Conservation (phyloP, 2,113 vertebrate species). For the Zapornia atra region DNA sequence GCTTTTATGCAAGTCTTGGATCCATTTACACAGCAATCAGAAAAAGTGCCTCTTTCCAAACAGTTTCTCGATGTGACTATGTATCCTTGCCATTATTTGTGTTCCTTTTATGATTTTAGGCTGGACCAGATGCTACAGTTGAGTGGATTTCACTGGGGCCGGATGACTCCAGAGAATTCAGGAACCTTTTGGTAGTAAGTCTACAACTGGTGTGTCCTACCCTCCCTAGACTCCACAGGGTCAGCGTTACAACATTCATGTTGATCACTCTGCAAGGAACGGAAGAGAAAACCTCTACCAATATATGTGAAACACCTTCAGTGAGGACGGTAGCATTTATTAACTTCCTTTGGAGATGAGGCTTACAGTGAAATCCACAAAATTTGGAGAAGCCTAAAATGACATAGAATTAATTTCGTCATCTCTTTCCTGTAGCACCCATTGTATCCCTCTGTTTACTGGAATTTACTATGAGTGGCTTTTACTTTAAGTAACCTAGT, state of each 20-base stretch:
- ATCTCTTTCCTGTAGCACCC: not conserved
- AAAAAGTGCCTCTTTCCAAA: not conserved
- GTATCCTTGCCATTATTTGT: not conserved
- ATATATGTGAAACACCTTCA: not conserved
- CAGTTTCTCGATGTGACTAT: not conserved
- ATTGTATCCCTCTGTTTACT: not conserved
- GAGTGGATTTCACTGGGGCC: not conserved
- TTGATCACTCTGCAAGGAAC: not conserved
- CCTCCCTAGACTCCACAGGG: not conserved
- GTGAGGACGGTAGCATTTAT: not conserved
- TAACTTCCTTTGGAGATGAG: not conserved
- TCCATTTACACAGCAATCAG: not conserved
- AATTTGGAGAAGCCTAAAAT: not conserved
- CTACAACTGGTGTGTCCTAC: not conserved
- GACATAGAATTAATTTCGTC: not conserved
- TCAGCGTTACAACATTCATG: not conserved
- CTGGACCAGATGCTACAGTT: not conserved
- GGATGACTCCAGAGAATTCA: not conserved
- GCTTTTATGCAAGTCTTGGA: conserved; percentile 24
- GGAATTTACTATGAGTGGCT: not conserved
- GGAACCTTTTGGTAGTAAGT: not conserved
- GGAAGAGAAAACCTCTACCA: not conserved
- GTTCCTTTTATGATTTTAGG: not conserved
- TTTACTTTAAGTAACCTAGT: not conserved
- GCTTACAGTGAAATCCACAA: not conserved